Evolutionary conservation across 2,888 invertebrate species (phyloP).

Genomic region (Trilocha varians): DNA sequence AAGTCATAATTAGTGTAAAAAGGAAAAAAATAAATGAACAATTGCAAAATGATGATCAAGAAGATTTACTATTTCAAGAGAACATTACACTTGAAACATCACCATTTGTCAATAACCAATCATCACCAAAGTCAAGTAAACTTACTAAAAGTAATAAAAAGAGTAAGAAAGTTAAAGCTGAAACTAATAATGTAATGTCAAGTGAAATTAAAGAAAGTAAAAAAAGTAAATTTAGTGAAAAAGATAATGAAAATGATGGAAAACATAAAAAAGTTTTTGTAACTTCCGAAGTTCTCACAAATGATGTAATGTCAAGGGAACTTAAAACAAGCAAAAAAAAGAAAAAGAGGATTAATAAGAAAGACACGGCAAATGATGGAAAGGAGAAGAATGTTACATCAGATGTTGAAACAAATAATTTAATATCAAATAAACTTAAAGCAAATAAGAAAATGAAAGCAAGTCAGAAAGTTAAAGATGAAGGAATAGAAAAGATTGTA

Average conservation of each 20-base stretch:
- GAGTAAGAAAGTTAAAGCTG: constrained; percentile 3
- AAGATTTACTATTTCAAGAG: constrained; percentile 27
- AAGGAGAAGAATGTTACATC: constrained; percentile 3
- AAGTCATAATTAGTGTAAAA: constrained; percentile 36
- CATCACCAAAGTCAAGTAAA: too few species aligned
- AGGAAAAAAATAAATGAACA: constrained; percentile 41
- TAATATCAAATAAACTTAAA: too few species aligned
- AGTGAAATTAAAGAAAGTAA: constrained; percentile 1
- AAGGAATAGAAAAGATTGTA: too few species aligned
- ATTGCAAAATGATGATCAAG: constrained; percentile 29
- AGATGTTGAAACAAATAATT: constrained; percentile 8
- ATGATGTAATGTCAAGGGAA: too few species aligned
- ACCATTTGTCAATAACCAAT: too few species aligned
- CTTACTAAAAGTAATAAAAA: too few species aligned
- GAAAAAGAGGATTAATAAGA: not conserved
- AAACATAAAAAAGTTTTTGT: too few species aligned
- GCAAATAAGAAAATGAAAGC: too few species aligned
- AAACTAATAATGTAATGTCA: constrained; percentile 4
- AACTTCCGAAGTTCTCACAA: too few species aligned
- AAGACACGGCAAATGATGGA: too few species aligned
- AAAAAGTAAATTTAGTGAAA: not conserved
- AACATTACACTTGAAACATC: too few species aligned
- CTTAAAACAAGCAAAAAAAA: not conserved
- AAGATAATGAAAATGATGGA: constrained; percentile 4
- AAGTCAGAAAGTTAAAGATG: too few species aligned